These are phyloP conservation scores for Aulostomus chinensis DNA, from an alignment of 2,797 vertebrate genomes.

Conservation along the genomic window DNA sequence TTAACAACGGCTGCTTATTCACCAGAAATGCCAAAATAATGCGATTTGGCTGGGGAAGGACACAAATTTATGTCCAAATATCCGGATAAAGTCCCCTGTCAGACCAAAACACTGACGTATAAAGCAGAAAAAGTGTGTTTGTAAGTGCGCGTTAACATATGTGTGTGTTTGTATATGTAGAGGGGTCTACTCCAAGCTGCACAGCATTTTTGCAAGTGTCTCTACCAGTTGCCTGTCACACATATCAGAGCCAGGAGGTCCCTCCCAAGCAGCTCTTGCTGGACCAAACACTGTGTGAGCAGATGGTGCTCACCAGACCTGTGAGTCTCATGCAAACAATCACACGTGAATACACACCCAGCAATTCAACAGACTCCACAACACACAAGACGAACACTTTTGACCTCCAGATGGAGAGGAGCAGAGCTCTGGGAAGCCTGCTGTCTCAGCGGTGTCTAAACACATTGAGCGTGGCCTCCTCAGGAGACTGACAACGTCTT, in stretches of 20 bases:
- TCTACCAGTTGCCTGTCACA: constrained; percentile 54
- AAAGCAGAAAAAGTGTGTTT: too few relatives aligned
- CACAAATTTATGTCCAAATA: too few relatives aligned
- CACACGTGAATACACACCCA: constrained; percentile 36
- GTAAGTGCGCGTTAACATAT: too few relatives aligned
- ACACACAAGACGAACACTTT: constrained; percentile 20
- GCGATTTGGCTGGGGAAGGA: too few relatives aligned
- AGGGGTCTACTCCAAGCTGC: too few relatives aligned
- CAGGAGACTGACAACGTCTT: constrained; percentile 76
- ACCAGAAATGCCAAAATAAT: too few relatives aligned
- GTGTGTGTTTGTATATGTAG: too few relatives aligned
- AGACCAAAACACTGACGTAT: too few relatives aligned
- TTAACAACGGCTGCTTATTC: too few relatives aligned
- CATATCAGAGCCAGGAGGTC: constrained; percentile 52
- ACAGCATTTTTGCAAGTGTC: too few relatives aligned
- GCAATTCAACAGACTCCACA: constrained; percentile 24
- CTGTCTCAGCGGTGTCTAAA: constrained; percentile 66
- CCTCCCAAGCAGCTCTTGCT: constrained; percentile 61
- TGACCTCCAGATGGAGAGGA: constrained; percentile 67
- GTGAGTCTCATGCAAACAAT: constrained; percentile 46
- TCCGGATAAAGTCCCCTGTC: too few relatives aligned
- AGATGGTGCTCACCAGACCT: constrained; percentile 75
- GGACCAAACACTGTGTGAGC: constrained; percentile 59
- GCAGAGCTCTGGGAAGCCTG: constrained; percentile 51
- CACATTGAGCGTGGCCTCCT: constrained; percentile 65